These are phyloP conservation scores for Leptatherina wallacei DNA, from an alignment of 2,797 vertebrate genomes.

Conservation along the genomic window DNA sequence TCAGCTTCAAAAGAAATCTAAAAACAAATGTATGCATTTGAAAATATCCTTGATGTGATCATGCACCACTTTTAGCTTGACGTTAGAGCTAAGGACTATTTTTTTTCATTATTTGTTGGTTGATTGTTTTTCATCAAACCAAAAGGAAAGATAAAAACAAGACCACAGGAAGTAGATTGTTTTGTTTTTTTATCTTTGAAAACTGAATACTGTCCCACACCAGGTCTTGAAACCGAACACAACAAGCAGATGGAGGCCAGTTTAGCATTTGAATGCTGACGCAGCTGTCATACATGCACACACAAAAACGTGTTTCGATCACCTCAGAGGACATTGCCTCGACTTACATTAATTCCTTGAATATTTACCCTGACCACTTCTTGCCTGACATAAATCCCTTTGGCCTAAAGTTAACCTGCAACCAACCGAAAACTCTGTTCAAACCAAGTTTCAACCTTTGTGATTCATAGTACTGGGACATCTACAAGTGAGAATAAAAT, in stretches of 20 bases:
- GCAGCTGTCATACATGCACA: slow-evolving; percentile 26
- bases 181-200: not conserved
- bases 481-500: not conserved
- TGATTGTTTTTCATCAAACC: not conserved
- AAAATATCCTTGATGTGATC: not conserved
- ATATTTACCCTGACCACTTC: not conserved
- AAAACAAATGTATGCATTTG: not conserved
- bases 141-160: not conserved
- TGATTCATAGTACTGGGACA: not conserved
- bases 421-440: not conserved
- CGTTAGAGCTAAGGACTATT: not conserved
- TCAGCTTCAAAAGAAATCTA: not conserved
- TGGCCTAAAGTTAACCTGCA: not conserved
- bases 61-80: not conserved
- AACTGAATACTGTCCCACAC: not conserved
- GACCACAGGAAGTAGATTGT: not conserved
- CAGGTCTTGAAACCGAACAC: slow-evolving; percentile 3
- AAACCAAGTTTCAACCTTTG: not conserved
- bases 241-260: slow-evolving; percentile 42
- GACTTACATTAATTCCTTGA: not conserved
- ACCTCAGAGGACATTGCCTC: not conserved
- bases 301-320: slow-evolving; percentile 4
- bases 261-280: slow-evolving; percentile 47
- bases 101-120: not conserved
- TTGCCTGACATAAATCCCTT: not conserved